Evolutionary conservation across 2,888 invertebrate genomes (phyloP), one percentile per base, ranked within the genome.

Genomic region (Ophion slaviceki): DNA sequence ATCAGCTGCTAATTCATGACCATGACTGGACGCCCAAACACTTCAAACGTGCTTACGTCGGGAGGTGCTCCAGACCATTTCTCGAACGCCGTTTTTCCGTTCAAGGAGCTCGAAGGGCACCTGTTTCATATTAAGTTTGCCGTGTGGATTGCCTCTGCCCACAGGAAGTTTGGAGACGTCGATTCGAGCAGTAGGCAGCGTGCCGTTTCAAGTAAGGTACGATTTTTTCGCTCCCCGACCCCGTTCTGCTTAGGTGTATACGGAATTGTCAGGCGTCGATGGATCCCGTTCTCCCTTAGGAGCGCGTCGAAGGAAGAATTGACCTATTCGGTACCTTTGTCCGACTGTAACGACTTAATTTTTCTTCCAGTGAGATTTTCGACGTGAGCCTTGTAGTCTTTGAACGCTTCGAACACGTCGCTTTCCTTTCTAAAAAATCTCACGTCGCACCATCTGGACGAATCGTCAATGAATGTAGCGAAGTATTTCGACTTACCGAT

Each of bases 161-260:
- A 67, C 14, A 67, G 20, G 10, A 28, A 47, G 6, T 47, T 24
- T 17, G 47, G 24, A 5, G 20, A 10, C 0, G 10, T 40, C 17
- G 40, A 45, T 11, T 67, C 11, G 20, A 67, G 17, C 8, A 67
- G 17, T n/a, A 67, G 4, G 20, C 67, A 67, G 14, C 67, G 40
- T n/a, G 40, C 17, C 20, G 17, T 40, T 4, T 67, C 40, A 10
- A 45, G 36, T n/a, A 67, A n/a, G 20, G 67, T 67, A 1, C 67
- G 67, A 40, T 67, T 67, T 17, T n/a, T 67, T 8, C 67, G 0
- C 40, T 67, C 67, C 14, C 36, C 67, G 17, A 67, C 67, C 17
- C 67, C 67, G 40, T 67, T 67, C 20, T 67, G 67, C 7, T 67
- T 7, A 3, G 67, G 45, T 11, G 67, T 67, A 36, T 40, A 11